These are phyloP conservation scores for Chelon auratus DNA, from an alignment of 2,797 vertebrate genomes.

Conservation along the genomic window DNA sequence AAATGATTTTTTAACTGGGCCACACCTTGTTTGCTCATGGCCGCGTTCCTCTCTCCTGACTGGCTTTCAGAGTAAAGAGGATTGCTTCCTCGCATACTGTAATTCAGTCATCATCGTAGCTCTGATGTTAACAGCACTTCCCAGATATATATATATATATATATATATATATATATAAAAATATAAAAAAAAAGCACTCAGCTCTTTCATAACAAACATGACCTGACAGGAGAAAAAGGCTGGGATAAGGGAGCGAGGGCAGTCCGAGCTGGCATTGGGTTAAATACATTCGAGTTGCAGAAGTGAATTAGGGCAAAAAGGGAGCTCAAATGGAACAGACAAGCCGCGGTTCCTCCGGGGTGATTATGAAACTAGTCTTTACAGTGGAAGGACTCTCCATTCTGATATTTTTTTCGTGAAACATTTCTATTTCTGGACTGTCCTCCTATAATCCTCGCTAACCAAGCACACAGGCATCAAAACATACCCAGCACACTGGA, in stretches of 20 bases:
- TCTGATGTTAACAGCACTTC: constrained; percentile 61
- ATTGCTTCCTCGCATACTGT: constrained; percentile 66
- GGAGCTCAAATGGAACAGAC: constrained; percentile 75
- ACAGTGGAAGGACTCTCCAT: constrained; percentile 71
- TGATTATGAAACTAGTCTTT: constrained; percentile 74
- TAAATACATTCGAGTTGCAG: constrained; percentile 76
- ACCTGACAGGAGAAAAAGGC: constrained; percentile 74
- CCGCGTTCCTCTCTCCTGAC: constrained; percentile 30
- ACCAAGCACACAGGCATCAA: constrained; percentile 67
- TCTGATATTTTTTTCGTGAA: constrained; percentile 80
- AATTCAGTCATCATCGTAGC: constrained; percentile 60
- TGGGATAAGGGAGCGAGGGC: constrained; percentile 59
- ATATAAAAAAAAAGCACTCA: constrained; percentile 49
- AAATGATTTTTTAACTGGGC: constrained; percentile 46
- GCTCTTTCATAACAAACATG: constrained; percentile 76
- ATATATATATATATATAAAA: constrained; percentile 21
- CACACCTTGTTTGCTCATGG: constrained; percentile 68
- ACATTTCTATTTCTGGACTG: constrained; percentile 77
- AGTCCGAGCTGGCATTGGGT: constrained; percentile 73
- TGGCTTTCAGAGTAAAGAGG: constrained; percentile 42
- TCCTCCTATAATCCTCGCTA: constrained; percentile 62
- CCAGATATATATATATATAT: constrained; percentile 31
- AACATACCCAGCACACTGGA: constrained; percentile 62
- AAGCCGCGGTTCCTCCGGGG: constrained; percentile 67
- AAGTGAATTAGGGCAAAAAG: constrained; percentile 77